Evolutionary conservation across 2,113 vertebrate species (phyloP), one percentile per base, ranked within the genome.

Genomic region (Pseudolaguvia tuberculata): DNA sequence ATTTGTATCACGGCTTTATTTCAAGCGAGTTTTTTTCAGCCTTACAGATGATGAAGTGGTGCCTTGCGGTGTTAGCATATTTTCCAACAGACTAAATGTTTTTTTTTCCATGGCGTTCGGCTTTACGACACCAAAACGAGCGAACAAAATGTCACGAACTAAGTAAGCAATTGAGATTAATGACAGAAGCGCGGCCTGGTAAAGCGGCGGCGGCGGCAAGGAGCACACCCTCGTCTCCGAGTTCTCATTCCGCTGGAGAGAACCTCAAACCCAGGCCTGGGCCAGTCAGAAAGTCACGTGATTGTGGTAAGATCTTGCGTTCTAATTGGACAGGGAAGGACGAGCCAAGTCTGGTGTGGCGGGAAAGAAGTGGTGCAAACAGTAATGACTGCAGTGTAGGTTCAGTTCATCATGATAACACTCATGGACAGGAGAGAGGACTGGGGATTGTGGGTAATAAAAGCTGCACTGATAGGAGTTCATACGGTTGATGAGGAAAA

Each of bases 131-230:
- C 45, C 2, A 29, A 78, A 73, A 61, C n/a, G 39, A 78, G 63
- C 39, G 65, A 68, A 78, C 56, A 62, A 61, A 78, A 69, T 78
- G 72, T 79, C 56, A 62, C 48, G 66, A 70, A 47, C 65, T 21
- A 63, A 75, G 58, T 63, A 63, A 48, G 72, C 23, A 70, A 75
- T 74, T 53, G 73, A 75, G 67, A 75, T 77, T 77, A 71, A 77
- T 71, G 68, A 71, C 48, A 79, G 55, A 70, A 70, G 18, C 39
- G 14, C 39, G 1, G 65, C 59, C 45, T 57, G 27, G 35, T 29
- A 61, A 48, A 53, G 8, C n/a, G 10, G 45, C 53, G 50, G 63
- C 27, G 56, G 63, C 15, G 27, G n/a, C n/a, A n/a, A 57, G 9
- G 51, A 18, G 45, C 48, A 65, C 18, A 25, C 53, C 55, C 73